Evolutionary conservation across 2,888 invertebrate species (phyloP).

Genomic region (Malthinus flaveolus): DNA sequence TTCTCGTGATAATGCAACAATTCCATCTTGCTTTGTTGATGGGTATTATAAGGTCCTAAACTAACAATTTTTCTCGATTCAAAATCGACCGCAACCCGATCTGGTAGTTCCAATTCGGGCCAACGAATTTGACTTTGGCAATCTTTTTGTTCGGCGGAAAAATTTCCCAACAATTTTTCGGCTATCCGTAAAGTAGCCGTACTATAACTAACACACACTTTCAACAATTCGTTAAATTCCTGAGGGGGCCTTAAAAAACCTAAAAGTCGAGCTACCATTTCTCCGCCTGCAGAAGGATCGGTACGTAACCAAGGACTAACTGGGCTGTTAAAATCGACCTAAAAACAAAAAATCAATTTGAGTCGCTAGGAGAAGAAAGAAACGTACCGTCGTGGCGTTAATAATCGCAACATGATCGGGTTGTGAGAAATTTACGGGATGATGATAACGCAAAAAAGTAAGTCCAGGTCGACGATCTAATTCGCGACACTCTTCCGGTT

Average conservation of each 20-base stretch:
- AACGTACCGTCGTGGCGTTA: conserved; percentile 73
- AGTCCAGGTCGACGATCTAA: conserved; percentile 83
- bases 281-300: conserved; percentile 70
- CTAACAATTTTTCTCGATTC: conserved; percentile 54
- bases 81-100: conserved; percentile 54
- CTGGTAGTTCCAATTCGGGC: conserved; percentile 50
- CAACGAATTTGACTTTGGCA: conserved; percentile 69
- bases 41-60: conserved; percentile 64
- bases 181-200: conserved; percentile 68
- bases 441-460: conserved; percentile 84
- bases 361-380: background rate
- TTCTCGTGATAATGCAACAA: conserved; percentile 71
- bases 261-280: conserved; percentile 73
- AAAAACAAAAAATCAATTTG: background rate
- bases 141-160: conserved; percentile 70
- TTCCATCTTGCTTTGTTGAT: conserved; percentile 81
- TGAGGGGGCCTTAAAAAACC: conserved; percentile 84
- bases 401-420: conserved; percentile 88
- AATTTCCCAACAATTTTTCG: conserved; percentile 55
- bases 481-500: conserved; percentile 75
- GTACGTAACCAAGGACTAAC: conserved; percentile 68
- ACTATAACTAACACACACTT: conserved; percentile 79
- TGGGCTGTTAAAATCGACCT: conserved; percentile 73
- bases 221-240: conserved; percentile 74
- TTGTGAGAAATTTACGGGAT: conserved; percentile 83